These are phyloP conservation scores for Hyla sarda DNA, from an alignment of 2,113 vertebrate genomes.

Conservation along the genomic window DNA sequence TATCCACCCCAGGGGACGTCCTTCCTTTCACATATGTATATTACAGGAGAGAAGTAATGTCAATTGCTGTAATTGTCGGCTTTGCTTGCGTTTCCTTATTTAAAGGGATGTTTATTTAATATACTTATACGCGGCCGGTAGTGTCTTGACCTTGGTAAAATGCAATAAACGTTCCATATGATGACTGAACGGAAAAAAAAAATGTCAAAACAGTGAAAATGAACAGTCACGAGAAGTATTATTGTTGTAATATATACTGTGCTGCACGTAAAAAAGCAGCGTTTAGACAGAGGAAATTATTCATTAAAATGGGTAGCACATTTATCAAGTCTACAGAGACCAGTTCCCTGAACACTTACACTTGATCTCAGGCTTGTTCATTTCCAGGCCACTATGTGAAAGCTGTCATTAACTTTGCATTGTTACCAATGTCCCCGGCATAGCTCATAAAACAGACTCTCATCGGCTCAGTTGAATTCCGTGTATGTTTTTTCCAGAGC, in stretches of 20 bases:
- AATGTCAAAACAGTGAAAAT: conserved; percentile 40
- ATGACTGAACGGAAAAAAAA: conserved; percentile 31
- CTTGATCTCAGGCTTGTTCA: conserved; percentile 17
- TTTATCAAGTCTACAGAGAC: conserved; percentile 34
- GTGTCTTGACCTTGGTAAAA: conserved; percentile 34
- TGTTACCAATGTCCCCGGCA: conserved; percentile 14
- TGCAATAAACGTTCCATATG: neutral
- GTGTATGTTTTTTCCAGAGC: neutral
- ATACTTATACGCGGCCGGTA: conserved; percentile 9
- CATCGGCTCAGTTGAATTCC: neutral
- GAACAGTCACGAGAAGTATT: conserved; percentile 40
- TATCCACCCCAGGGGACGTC: conserved; percentile 12
- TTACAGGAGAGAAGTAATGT: conserved; percentile 4
- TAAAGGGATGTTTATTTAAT: conserved; percentile 26
- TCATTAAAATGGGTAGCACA: conserved; percentile 49
- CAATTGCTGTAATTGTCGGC: conserved; percentile 15
- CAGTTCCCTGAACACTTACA: conserved; percentile 1
- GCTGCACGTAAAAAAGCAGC: conserved; percentile 12
- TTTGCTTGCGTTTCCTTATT: conserved; percentile 29
- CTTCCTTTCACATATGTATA: conserved; percentile 15
- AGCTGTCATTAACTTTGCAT: conserved; percentile 37
- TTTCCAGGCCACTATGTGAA: conserved; percentile 35
- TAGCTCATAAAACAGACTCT: conserved; percentile 24
- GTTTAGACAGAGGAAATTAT: conserved; percentile 54
- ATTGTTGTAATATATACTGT: conserved; percentile 53